These are phyloP conservation scores for Lepidothrix coronata DNA, from an alignment of 2,113 vertebrate genomes.

Conservation along the genomic window DNA sequence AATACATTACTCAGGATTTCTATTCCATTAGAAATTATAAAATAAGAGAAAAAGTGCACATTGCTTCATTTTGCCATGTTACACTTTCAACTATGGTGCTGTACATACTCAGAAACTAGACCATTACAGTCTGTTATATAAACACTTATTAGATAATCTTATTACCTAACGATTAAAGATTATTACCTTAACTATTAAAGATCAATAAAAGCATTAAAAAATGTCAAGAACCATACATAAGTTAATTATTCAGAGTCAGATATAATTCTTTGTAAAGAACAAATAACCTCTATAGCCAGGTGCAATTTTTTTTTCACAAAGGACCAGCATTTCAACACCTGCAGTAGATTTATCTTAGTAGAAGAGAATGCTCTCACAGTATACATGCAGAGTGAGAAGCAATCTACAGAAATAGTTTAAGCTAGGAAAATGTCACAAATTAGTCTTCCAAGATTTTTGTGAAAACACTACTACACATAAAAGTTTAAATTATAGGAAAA, in stretches of 20 bases:
- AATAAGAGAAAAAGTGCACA: background rate
- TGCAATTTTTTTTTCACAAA: background rate
- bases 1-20: background rate
- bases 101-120: background rate
- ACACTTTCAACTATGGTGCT: background rate
- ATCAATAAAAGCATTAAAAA: background rate
- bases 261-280: background rate
- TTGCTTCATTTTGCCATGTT: background rate
- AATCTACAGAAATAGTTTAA: background rate
- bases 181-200: background rate
- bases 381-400: background rate
- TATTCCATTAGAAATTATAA: background rate
- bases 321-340: background rate
- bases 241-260: background rate
- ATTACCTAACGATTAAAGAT: background rate
- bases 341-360: background rate
- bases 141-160: background rate
- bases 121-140: background rate
- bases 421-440: background rate
- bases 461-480: background rate
- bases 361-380: background rate
- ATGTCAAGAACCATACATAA: background rate
- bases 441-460: background rate
- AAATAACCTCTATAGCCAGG: background rate
- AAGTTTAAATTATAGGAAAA: background rate